Evolutionary conservation across 2,888 invertebrate species (phyloP), one percentile per base, ranked within the genome.

Genomic region (Pseudeuparius sepicola): DNA sequence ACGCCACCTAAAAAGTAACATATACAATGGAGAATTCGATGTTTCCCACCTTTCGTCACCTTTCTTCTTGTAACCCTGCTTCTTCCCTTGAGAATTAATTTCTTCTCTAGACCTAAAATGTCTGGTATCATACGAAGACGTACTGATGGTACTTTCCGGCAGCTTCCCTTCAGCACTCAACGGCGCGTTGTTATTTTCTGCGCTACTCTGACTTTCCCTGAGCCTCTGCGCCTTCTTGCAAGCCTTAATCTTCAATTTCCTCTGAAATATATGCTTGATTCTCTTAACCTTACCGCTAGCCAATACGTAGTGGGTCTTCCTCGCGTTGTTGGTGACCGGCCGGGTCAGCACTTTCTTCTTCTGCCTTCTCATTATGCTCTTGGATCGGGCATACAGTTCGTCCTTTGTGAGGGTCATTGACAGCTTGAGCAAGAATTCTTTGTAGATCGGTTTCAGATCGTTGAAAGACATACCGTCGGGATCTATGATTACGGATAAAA

Each of bases 391-490:
- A 56, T 87, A 90, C 42, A 90, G 69, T 62, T 90, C 89, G 54
- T 90, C 89, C 64, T 88, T 87, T n/a, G 88, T 89, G 39, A 90
- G 63, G 0, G 89, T 89, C 0, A 89, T 78, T 2, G 89, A 86
- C 43, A 90, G 64, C 62, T 89, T 89, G 20, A 89, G 62, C 29
- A 90, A 66, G 55, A 90, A 86, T 63, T 89, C 89, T 59, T 89
- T 87, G 58, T 90, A 89, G 42, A 89, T 82, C 25, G 89, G 89
- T 59, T 88, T 88, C 40, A 90, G 68, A 54, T 89, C 88, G 64
- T 89, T 89, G 61, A 88, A 89, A 35, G 87, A 87, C 88, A 89
- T 89, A 39, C 89, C 89, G 59, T 89, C 86, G 18, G 87, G 79
- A 61, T 88, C 85, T 50, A 90, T 86, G 56, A 90, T 89, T 54